Conservation (phyloP, 2,113 vertebrate species). For the Ciconia boyciana region DNA sequence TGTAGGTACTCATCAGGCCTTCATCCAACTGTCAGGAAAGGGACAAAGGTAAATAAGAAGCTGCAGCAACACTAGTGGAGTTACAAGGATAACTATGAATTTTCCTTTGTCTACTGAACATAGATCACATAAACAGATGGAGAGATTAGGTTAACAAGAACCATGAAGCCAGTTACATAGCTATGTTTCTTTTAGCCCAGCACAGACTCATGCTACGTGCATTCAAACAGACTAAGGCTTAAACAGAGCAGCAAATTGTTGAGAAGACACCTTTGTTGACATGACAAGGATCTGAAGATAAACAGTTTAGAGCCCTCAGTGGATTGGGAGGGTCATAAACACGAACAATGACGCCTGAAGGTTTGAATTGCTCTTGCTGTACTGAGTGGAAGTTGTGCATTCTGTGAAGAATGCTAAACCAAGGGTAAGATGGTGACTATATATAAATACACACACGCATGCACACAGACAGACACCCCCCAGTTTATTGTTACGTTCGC, state of each 20-base stretch:
- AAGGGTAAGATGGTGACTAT: neutral
- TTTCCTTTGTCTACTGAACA: neutral
- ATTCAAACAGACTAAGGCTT: neutral
- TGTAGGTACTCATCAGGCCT: neutral
- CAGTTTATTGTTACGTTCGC: neutral
- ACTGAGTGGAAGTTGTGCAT: neutral
- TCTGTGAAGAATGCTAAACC: neutral
- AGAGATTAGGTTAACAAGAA: neutral
- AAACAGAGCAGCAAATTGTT: neutral
- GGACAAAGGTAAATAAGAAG: neutral
- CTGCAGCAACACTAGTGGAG: neutral
- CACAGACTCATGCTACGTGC: rapidly evolving
- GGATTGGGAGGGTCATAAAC: neutral
- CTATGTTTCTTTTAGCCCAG: neutral
- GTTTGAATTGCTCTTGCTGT: neutral
- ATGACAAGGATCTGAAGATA: neutral
- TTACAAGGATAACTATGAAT: neutral
- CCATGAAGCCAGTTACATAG: neutral
- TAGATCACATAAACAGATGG: neutral
- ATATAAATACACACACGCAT: neutral
- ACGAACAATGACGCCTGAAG: neutral
- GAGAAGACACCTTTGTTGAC: neutral
- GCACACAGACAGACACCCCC: no score
- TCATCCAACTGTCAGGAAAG: neutral
- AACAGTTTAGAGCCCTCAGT: neutral